These are phyloP conservation scores for Aldabrachelys gigantea DNA, from an alignment of 2,113 vertebrate species.

Conservation along the genomic window DNA sequence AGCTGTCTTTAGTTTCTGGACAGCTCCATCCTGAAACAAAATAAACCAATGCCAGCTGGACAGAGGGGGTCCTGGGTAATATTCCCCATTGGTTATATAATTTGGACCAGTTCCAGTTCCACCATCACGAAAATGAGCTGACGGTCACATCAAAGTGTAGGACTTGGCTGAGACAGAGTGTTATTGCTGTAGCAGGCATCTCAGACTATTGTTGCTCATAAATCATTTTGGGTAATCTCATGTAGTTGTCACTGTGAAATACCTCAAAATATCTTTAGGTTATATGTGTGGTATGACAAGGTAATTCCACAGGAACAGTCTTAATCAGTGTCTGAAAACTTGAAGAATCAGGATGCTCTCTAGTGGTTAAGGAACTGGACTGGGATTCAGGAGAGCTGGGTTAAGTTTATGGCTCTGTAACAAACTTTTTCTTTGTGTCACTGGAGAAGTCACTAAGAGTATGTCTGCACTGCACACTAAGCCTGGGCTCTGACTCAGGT, in stretches of 20 bases:
- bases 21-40: not conserved
- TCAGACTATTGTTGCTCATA: not conserved
- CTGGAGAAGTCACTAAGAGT: not conserved
- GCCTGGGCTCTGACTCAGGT: not conserved
- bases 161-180: not conserved
- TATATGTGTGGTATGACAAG: not conserved
- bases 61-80: not conserved
- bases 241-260: not conserved
- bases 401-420: not conserved
- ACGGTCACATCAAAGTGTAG: not conserved
- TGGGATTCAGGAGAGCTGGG: not conserved
- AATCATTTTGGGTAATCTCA: not conserved
- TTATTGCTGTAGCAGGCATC: not conserved
- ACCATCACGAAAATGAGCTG: not conserved
- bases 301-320: not conserved
- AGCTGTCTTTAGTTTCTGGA: not conserved
- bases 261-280: not conserved
- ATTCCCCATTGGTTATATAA: not conserved
- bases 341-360: not conserved
- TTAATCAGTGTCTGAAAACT: not conserved
- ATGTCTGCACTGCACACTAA: not conserved
- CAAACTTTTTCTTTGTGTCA: not conserved
- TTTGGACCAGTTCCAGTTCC: slow-evolving; percentile 23
- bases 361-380: accelerated
- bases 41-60: not conserved